Conservation (phyloP, 2,113 vertebrate genomes). For the Pedionomus torquatus region DNA sequence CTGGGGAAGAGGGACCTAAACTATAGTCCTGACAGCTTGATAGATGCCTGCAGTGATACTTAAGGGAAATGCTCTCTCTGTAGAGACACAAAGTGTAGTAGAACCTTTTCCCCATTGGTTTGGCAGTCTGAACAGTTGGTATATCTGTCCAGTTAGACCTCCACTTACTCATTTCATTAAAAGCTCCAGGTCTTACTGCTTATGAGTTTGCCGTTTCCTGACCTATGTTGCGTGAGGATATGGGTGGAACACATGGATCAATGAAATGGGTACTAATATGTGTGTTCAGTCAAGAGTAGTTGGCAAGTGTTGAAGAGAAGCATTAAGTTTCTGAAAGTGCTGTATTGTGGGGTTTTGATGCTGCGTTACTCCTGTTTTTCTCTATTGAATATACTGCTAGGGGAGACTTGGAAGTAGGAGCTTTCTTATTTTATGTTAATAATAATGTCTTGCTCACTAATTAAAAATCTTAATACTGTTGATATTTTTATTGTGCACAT, state of each 20-base stretch:
- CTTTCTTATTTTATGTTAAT: background rate
- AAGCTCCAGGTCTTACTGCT: background rate
- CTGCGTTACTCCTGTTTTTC: background rate
- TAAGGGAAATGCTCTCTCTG: background rate
- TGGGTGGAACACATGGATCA: fast-evolving
- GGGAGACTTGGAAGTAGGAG: background rate
- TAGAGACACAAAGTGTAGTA: background rate
- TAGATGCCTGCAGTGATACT: background rate
- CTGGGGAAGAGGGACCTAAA: background rate
- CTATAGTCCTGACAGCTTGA: background rate
- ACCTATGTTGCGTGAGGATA: background rate
- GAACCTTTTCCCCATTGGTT: background rate
- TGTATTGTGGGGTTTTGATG: background rate
- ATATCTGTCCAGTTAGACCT: background rate
- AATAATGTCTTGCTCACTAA: background rate
- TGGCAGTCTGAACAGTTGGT: background rate
- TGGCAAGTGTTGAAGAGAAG: background rate
- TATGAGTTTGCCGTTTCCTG: background rate
- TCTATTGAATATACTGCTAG: background rate
- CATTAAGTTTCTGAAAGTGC: background rate
- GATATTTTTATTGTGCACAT: background rate
- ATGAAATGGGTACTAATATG: background rate
- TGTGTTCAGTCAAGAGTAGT: background rate
- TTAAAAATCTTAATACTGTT: background rate
- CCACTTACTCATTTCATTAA: background rate